Evolutionary conservation across 1,140 invertebrate species (phyloP), one percentile per base, ranked within the genome.

Genomic region (Ceratina japonica): DNA sequence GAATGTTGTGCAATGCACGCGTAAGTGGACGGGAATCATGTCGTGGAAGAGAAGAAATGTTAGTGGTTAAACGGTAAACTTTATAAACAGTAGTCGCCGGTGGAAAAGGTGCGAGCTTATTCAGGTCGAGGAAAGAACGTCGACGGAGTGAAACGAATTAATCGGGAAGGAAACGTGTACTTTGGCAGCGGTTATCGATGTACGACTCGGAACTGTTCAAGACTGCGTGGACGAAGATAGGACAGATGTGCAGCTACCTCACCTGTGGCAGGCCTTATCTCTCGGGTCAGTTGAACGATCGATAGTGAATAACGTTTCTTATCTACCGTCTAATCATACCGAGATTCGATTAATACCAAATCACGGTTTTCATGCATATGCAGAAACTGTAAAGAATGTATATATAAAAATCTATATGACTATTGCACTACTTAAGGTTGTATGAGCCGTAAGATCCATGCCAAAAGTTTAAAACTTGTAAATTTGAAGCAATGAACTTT

Each of bases 191-290:
- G 52, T 73, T 80, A 75, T 56, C 84, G 74, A 90, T 91, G 90
- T 91, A 89, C 73, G 87, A 86, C 49, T 87, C 83, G 54, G 88
- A 91, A 81, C 52, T 91, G 37, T 81, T 91, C 31, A 90, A 91
- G 74, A 89, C 81, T 10, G 82, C 86, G 68, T 91, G 90, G 90
- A 90, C 88, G 31, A 91, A 87, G 81, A 88, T 91, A 81, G 89
- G 90, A 27, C 88, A 87, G 74, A 91, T 91, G 89, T 91, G 90
- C 81, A 87, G 89, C 69, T 91, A 91, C 82, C 87, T 91, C 64
- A 90, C 87, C 62, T 91, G 90, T 58, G 89, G 90, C 80, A 90
- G 85, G 68, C 90, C 90, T 73, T 91, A 91, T 78, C 86, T 91
- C 54, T 91, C 90, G 90, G 90, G 90, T 91, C 66, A 87, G 89